phyloP scores from a whole-genome alignment of 2,113 vertebrate species.

The Thryonomys swinderianus region DNA sequence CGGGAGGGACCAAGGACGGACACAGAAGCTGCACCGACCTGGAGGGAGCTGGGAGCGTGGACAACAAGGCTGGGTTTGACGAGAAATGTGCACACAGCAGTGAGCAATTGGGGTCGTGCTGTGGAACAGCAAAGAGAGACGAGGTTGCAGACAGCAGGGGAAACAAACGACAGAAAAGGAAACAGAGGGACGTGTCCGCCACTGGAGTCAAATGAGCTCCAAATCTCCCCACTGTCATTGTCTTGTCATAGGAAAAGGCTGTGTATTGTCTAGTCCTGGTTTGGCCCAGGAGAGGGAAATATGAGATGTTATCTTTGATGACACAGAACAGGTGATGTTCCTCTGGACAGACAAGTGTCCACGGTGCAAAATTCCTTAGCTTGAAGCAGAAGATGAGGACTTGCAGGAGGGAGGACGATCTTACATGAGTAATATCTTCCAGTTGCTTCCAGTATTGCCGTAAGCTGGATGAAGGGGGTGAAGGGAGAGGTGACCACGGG shows the following conservation, averaged over 20 bases:
- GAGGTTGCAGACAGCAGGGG: too few relatives aligned
- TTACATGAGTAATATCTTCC: not conserved
- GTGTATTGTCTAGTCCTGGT: not conserved
- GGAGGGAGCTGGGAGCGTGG: not conserved
- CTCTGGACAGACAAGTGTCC: not conserved
- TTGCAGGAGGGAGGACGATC: not conserved
- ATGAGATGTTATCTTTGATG: not conserved
- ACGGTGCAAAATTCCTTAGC: too few relatives aligned
- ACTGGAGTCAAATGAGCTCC: not conserved
- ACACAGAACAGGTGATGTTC: not conserved
- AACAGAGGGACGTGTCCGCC: not conserved
- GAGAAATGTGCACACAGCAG: not conserved
- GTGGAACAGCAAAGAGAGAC: not conserved
- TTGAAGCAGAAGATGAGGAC: not conserved
- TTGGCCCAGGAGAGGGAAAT: not conserved
- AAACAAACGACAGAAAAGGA: accelerated
- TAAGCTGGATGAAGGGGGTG: too few relatives aligned
- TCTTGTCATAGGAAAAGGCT: not conserved
- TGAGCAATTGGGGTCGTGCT: not conserved
- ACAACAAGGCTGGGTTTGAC: accelerated
- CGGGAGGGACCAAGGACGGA: constrained; percentile 13
- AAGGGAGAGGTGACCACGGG: not conserved
- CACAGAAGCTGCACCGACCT: not conserved
- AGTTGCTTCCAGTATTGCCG: accelerated
- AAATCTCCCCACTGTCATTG: not conserved